phyloP scores from a whole-genome alignment of 2,888 invertebrate genomes.

The Nycteola revayana region DNA sequence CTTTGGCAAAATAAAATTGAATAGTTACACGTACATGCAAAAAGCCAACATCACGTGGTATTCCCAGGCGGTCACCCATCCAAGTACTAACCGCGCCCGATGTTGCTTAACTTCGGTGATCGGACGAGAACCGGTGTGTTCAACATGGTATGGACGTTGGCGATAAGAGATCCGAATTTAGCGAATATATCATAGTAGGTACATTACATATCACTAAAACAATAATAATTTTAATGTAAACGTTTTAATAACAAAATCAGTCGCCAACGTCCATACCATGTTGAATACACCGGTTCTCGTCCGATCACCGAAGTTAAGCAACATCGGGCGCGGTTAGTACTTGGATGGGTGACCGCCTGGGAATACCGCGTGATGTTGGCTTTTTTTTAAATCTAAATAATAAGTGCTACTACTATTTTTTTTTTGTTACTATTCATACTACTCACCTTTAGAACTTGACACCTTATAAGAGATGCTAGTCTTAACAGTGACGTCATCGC shows the following conservation, averaged over 20 bases:
- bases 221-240: no score
- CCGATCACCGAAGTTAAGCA: conserved; percentile 74
- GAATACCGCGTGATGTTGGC: conserved; percentile 54
- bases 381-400: no score
- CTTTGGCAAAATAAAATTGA: no score
- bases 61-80: conserved; percentile 73
- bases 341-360: conserved; percentile 64
- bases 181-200: no score
- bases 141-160: conserved; percentile 66
- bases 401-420: no score
- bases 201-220: no score
- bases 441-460: conserved; percentile 81
- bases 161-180: conserved; percentile 6
- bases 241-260: no score
- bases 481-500: conserved; percentile 87
- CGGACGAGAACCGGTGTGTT: conserved; percentile 72
- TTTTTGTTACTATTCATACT: no score
- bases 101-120: conserved; percentile 74
- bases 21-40: no score
- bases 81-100: conserved; percentile 72
- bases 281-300: conserved; percentile 70
- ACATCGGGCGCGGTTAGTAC: conserved; percentile 66
- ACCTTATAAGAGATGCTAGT: conserved; percentile 91
- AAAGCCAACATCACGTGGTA: conserved; percentile 64
- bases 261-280: conserved; percentile 57